phyloP scores from a whole-genome alignment of 2,113 vertebrate species.

The Amblyopsis rosae region DNA sequence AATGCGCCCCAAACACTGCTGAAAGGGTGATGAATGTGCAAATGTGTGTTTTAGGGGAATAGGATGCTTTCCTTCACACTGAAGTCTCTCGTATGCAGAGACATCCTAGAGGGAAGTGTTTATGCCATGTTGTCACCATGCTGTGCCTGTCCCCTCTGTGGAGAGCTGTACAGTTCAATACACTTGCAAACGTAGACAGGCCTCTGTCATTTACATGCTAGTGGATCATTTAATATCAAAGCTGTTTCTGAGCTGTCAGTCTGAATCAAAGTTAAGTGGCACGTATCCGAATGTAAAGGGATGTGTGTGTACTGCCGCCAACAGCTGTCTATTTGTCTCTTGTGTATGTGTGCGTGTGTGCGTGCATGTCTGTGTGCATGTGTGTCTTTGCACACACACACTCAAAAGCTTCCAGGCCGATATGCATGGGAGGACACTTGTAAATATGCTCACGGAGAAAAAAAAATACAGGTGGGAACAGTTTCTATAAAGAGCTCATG shows the following conservation, averaged over 20 bases:
- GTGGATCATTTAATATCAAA: not conserved
- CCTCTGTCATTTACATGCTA: not conserved
- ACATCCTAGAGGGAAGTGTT: not conserved
- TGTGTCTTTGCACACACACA: too few species aligned
- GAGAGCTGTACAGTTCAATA: not conserved
- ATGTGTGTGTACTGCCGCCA: too few species aligned
- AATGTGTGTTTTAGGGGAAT: slow-evolving; percentile 17
- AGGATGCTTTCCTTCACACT: slow-evolving; percentile 5
- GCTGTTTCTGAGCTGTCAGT: not conserved
- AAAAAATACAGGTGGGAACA: not conserved
- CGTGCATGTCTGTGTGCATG: not conserved
- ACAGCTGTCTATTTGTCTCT: not conserved
- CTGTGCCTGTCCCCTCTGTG: not conserved
- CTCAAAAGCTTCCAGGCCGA: too few species aligned
- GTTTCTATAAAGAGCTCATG: not conserved
- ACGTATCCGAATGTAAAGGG: too few species aligned
- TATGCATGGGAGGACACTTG: not conserved
- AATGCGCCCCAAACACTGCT: slow-evolving; percentile 5
- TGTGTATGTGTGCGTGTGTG: not conserved
- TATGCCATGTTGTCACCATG: not conserved
- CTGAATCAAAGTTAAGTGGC: not conserved
- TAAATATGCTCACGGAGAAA: not conserved
- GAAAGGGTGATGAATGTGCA: not conserved
- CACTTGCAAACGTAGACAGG: not conserved
- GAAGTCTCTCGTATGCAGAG: slow-evolving; percentile 6